Evolutionary conservation across 1,140 invertebrate species (phyloP), one percentile per base, ranked within the genome.

Genomic region (Zaprionus inermis): DNA sequence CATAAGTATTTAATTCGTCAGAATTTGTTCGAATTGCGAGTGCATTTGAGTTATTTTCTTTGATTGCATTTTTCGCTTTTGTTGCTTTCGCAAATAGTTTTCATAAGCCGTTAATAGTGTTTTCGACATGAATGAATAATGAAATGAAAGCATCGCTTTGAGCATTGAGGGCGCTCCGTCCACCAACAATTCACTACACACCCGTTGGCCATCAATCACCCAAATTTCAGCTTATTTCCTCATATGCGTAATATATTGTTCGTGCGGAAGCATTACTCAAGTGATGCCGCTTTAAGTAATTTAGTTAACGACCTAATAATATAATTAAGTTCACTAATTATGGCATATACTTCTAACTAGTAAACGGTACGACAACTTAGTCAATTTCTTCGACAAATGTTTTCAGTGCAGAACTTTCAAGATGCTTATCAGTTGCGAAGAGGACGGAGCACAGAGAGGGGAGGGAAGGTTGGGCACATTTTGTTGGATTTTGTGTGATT

Each of bases 241-340:
- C 22, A 28, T 7, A 54, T 22, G 16, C 54, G 52, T 54, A 76
- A 65, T 68, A 52, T 63, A 60, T 22, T 56, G 66, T 60, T 61
- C 79, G 59, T 49, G 64, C 69, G 36, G 44, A 64, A 44, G 46
- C 67, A 75, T 81, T 78, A 81, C 68, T 84, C 81, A 74, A 67
- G 51, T 72, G 65, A 74, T 72, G 68, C 57, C 58, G 60, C 28
- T 69, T 46, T 10, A 57, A 60, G 77, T 58, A 78, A 78, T 81
- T 81, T 69, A 38, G 75, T 56, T 82, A 88, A 82, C 81, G 76
- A 86, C 79, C 76, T 73, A 86, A 86, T 81, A 76, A 86, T 77
- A 72, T 60, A 72, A 72, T 79, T 68, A 69, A 24, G 20, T 16
- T 14, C 10, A 49, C 71, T 67, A 61, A 73, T 60, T 72, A 60